phyloP scores from a whole-genome alignment of 1,140 invertebrate species.

The Listronotus oregonensis region DNA sequence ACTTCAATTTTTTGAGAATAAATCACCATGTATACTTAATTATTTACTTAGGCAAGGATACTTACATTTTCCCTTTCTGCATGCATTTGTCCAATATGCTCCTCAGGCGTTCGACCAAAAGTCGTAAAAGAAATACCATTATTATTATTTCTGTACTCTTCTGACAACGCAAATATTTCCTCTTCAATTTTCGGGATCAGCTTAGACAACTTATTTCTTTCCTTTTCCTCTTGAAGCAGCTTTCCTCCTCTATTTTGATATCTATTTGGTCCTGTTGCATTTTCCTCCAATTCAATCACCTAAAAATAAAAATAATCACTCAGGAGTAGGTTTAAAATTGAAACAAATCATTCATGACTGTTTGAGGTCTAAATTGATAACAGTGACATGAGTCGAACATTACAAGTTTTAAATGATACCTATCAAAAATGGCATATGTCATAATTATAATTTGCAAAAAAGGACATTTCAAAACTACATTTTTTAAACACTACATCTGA shows the following conservation, averaged over 20 bases:
- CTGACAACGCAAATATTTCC: conserved; percentile 62
- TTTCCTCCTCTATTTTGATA: conserved; percentile 85
- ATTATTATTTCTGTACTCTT: conserved; percentile 60
- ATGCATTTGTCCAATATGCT: conserved; percentile 36
- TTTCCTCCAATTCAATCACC: conserved; percentile 64
- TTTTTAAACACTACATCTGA: too few species aligned
- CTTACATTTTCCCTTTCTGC: conserved; percentile 42
- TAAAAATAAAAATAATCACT: not conserved
- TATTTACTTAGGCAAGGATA: too few species aligned
- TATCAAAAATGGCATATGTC: too few species aligned
- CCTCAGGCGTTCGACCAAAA: conserved; percentile 58
- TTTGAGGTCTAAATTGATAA: conserved; percentile 6
- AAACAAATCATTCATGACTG: not conserved
- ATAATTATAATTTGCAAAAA: too few species aligned
- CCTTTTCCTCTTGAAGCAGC: conserved; percentile 81
- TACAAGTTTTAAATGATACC: too few species aligned
- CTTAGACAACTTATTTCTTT: conserved; percentile 70
- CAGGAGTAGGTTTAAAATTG: too few species aligned
- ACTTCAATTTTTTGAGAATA: too few species aligned
- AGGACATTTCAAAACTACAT: too few species aligned
- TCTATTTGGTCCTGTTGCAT: conserved; percentile 75
- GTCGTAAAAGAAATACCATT: conserved; percentile 62
- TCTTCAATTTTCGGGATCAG: conserved; percentile 64
- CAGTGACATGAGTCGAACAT: too few species aligned
- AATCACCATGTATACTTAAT: too few species aligned